These are phyloP conservation scores for Nibea coibor DNA, from an alignment of 2,113 vertebrate species.

Conservation along the genomic window DNA sequence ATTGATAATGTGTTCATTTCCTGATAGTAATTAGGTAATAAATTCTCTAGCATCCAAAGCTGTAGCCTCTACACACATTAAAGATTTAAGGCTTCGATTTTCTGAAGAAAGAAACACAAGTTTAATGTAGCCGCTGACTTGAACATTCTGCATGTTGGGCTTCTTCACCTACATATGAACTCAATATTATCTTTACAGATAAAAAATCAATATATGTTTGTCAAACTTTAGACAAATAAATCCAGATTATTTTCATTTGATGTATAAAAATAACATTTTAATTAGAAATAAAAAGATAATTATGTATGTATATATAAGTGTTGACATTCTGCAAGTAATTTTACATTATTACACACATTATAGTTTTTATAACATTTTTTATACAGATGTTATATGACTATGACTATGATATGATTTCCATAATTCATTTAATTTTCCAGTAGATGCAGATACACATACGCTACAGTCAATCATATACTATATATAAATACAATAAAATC, in stretches of 20 bases:
- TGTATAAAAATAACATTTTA: no score
- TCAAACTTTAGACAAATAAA: neutral
- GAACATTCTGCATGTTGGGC: neutral
- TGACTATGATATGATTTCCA: no score
- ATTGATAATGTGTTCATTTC: slow-evolving; percentile 20
- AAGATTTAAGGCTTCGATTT: slow-evolving; percentile 29
- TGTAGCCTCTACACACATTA: neutral
- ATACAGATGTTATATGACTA: neutral
- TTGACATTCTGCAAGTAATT: no score
- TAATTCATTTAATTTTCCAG: neutral
- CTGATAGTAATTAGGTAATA: slow-evolving; percentile 14
- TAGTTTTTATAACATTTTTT: neutral
- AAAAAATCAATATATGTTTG: neutral
- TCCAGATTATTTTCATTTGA: no score
- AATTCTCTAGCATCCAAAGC: neutral
- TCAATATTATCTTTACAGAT: neutral
- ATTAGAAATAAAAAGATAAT: no score
- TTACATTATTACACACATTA: no score
- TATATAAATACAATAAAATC: neutral
- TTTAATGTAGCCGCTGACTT: slow-evolving; percentile 1
- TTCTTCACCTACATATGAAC: neutral
- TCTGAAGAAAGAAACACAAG: slow-evolving; percentile 1
- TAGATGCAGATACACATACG: no score
- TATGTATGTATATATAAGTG: no score
- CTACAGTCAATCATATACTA: neutral